A percentile compares a stretch with the other conserved stretches of the same genome.
These are phyloP conservation scores for Nycticebus coucang DNA, from an alignment of 2,113 vertebrate genomes.

Conservation along the genomic window DNA sequence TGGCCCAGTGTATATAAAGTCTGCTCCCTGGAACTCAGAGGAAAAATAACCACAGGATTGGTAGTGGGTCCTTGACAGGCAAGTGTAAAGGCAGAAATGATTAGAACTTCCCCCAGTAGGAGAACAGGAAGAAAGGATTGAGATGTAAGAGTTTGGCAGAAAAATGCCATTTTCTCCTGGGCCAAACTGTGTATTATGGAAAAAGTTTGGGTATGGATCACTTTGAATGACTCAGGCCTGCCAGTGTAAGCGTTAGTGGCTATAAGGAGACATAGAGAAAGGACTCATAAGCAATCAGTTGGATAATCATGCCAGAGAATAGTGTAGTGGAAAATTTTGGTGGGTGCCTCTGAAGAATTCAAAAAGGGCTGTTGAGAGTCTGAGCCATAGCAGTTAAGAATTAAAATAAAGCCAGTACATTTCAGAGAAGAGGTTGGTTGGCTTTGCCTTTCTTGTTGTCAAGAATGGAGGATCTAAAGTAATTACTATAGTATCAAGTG, in stretches of 20 bases:
- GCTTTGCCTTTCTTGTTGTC: neutral
- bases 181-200: neutral
- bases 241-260: neutral
- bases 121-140: neutral
- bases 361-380: neutral
- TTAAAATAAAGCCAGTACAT: neutral
- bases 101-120: neutral
- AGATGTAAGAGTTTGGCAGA: neutral
- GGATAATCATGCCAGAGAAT: neutral
- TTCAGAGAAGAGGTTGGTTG: neutral
- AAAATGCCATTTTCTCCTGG: neutral
- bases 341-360: neutral
- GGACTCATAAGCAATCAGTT: neutral
- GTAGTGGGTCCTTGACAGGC: neutral
- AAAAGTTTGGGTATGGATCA: neutral
- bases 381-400: neutral
- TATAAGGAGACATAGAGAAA: neutral
- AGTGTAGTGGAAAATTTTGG: neutral
- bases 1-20: neutral
- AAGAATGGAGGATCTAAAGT: neutral
- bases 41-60: neutral
- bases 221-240: neutral
- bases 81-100: neutral
- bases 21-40: neutral
- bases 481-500: neutral